A percentile compares a stretch with the other conserved stretches of the same genome.
Conservation (phyloP, 2,113 vertebrate species). For the Oreocharis arfaki region DNA sequence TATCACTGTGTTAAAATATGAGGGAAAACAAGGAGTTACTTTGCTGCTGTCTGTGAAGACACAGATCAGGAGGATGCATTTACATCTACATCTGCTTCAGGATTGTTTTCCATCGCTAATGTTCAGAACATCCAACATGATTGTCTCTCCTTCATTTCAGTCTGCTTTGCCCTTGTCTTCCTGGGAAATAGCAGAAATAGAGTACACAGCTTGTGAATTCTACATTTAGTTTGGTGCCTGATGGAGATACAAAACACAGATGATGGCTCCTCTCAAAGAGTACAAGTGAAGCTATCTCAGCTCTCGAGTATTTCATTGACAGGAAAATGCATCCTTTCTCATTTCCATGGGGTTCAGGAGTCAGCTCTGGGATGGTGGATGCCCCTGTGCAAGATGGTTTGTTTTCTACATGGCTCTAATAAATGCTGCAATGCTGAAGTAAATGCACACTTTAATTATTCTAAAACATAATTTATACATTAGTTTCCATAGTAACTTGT, state of each 20-base stretch:
- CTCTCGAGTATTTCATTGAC: background rate
- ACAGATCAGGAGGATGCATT: background rate
- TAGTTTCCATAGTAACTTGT: conserved; percentile 59
- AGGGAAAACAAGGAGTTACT: background rate
- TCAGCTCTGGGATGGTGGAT: background rate
- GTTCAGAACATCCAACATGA: background rate
- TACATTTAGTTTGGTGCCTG: background rate
- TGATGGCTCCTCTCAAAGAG: background rate
- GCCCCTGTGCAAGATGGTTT: background rate
- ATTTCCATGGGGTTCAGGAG: background rate
- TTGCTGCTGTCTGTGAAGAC: background rate
- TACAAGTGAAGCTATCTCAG: background rate
- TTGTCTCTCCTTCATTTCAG: background rate
- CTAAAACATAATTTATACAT: conserved; percentile 29
- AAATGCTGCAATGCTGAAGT: background rate
- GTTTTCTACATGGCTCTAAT: background rate
- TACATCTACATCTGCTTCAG: background rate
- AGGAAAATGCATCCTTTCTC: background rate
- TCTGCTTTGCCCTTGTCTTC: background rate
- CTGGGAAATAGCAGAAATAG: background rate
- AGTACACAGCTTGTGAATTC: background rate
- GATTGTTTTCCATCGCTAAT: background rate
- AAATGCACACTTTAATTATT: conserved; percentile 30
- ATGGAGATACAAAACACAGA: background rate
- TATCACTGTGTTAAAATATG: background rate